These are phyloP conservation scores for Dorcus parallelipipedus DNA, from an alignment of 2,888 invertebrate genomes.

Conservation along the genomic window DNA sequence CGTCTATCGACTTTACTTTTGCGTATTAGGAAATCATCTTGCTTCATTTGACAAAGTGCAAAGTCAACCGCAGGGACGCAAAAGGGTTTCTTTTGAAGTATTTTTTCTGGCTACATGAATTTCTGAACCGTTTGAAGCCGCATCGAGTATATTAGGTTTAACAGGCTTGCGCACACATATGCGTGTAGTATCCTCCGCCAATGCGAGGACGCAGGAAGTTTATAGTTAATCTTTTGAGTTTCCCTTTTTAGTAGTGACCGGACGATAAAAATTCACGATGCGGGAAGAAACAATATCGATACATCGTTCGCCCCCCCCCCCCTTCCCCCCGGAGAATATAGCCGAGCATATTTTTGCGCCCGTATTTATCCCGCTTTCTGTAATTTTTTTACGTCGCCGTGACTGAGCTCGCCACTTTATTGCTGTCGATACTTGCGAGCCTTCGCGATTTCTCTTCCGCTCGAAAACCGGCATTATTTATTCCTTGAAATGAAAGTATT, in stretches of 20 bases:
- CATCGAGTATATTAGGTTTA: no score
- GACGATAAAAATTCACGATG: neutral
- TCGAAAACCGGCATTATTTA: neutral
- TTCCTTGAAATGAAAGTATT: neutral
- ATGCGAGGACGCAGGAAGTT: neutral
- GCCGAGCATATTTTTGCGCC: slow-evolving; percentile 2
- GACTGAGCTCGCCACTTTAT: slow-evolving; percentile 13
- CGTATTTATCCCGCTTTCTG: slow-evolving; percentile 8
- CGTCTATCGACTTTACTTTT: no score
- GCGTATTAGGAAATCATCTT: no score
- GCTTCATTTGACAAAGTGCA: no score
- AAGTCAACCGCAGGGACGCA: no score
- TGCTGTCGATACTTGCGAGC: slow-evolving; percentile 6
- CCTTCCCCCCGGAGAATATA: neutral
- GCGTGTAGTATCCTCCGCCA: no score
- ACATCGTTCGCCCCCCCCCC: neutral
- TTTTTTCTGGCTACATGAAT: no score
- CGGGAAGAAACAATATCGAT: neutral
- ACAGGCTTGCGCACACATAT: no score
- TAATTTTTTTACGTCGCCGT: slow-evolving; percentile 10
- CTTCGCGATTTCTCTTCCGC: neutral
- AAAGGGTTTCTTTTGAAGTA: no score
- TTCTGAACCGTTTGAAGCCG: no score
- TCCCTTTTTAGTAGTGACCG: neutral
- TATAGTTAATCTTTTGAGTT: neutral